phyloP scores from a whole-genome alignment of 2,888 invertebrate species.

The Polydrusus cervinus region DNA sequence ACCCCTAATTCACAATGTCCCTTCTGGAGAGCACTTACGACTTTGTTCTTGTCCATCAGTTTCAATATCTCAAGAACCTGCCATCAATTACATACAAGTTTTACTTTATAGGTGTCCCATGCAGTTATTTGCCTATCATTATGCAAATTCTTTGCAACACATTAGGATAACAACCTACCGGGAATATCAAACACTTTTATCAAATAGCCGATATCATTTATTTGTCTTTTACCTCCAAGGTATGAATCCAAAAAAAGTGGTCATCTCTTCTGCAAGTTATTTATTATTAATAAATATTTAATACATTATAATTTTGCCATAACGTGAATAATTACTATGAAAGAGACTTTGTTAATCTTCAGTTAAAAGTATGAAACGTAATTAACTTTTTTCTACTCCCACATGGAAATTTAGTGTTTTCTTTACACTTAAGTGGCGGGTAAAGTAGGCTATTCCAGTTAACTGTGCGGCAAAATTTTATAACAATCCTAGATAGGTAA shows the following conservation, averaged over 20 bases:
- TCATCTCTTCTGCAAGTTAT: neutral
- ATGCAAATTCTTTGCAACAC: constrained; percentile 34
- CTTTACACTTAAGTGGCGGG: no score
- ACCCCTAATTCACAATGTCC: neutral
- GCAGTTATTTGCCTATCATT: constrained; percentile 36
- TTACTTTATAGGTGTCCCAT: constrained; percentile 33
- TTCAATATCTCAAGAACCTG: neutral
- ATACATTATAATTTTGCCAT: no score
- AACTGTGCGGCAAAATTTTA: no score
- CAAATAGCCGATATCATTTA: neutral
- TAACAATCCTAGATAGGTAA: no score
- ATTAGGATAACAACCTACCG: constrained; percentile 29
- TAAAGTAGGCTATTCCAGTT: no score
- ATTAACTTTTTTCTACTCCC: no score
- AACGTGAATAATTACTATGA: no score
- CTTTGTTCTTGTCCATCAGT: neutral
- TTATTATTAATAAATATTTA: neutral
- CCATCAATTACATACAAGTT: constrained; percentile 21
- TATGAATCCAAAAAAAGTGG: neutral
- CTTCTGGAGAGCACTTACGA: no score
- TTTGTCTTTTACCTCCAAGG: neutral
- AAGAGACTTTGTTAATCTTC: no score
- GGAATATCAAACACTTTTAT: constrained; percentile 11
- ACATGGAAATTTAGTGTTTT: no score
- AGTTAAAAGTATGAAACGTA: no score